Base-by-base conservation (phyloP, 2,113 vertebrate species). In the Urocolius indicus region DNA sequence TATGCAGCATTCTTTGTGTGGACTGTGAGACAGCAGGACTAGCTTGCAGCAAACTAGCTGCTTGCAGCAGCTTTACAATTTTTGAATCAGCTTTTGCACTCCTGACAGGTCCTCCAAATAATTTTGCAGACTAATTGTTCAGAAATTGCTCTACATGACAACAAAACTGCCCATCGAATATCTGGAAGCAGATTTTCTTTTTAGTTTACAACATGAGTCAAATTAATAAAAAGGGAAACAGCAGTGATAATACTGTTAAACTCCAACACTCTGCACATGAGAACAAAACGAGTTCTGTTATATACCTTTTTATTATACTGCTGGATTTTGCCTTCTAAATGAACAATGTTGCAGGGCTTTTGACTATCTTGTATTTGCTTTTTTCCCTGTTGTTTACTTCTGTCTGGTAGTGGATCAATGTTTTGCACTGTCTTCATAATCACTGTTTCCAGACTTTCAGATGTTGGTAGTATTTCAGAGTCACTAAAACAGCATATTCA, bases 401-500 rank as follows among this genome's bases (percentile, higher is more conserved):
- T 80, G 24, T 90, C 92, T 92, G 91, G 65, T 67, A 83, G 24
- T 62, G 85, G 89, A 92, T 81, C 90, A 93, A 81, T 84, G 76
- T 96, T 94, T 67, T 92, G 84, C 21, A 84, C 82, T 80, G 94
- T 94, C 95, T 97, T 97, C 84, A 95, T 65, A 94, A 96, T 93
- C 62, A 96, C 52, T 54, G 66, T 94, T 89, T 93, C 96, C 81
- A 97, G 89, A 93, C 88, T 96, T 91, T 94, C 92, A 93, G 92
- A 95, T 73, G 38, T 9, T 83, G 93, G 89, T 89, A 83, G 89
- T 89, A 83, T 87, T 96, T 98, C 96, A 92, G 91, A 93, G 87
- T 97, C 98, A 98, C 97, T 98, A 87, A 65, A 94, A 89, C 26
- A 78, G 34, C 29, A 78, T 66, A 85, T 43, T 49, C n/a, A 78